Evolutionary conservation across 2,888 invertebrate species (phyloP).

Genomic region (Metellina segmentata): DNA sequence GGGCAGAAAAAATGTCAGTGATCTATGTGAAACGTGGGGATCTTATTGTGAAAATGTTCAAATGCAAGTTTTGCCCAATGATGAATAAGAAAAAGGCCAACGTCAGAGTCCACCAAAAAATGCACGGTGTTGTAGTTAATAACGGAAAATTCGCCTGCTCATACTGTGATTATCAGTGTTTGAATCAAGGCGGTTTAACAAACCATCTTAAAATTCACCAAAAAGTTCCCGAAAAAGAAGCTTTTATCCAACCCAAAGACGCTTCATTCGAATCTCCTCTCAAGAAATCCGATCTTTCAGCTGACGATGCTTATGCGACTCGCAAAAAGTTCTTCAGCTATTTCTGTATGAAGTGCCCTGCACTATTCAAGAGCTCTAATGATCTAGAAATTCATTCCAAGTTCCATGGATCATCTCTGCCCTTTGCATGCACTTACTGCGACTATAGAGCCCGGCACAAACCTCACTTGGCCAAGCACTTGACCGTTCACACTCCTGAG

Average conservation of each 20-base stretch:
- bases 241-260: slow-evolving; percentile 75
- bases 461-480: slow-evolving; percentile 81
- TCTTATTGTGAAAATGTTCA: slow-evolving; percentile 89
- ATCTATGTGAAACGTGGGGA: slow-evolving; percentile 89
- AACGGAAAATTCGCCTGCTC: slow-evolving; percentile 83
- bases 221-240: slow-evolving; percentile 67
- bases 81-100: slow-evolving; percentile 90
- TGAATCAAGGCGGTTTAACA: slow-evolving; percentile 87
- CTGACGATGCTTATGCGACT: slow-evolving; percentile 76
- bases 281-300: slow-evolving; percentile 1
- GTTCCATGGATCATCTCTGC: slow-evolving; percentile 85
- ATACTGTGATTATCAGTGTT: slow-evolving; percentile 90
- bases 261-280: slow-evolving; percentile 26
- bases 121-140: slow-evolving; percentile 83
- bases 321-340: slow-evolving; percentile 49
- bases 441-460: slow-evolving; percentile 81
- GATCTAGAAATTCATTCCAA: slow-evolving; percentile 87
- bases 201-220: slow-evolving; percentile 86
- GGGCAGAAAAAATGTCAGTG: slow-evolving; percentile 83
- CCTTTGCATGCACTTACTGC: slow-evolving; percentile 84
- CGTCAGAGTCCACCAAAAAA: slow-evolving; percentile 91
- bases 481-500: slow-evolving; percentile 80
- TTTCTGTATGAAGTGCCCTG: slow-evolving; percentile 89
- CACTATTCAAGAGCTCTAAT: slow-evolving; percentile 88
- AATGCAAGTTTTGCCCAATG: slow-evolving; percentile 91